Evolutionary conservation across 2,113 vertebrate species (phyloP), one percentile per base, ranked within the genome.

Genomic region (Nothobranchius kuhntae): DNA sequence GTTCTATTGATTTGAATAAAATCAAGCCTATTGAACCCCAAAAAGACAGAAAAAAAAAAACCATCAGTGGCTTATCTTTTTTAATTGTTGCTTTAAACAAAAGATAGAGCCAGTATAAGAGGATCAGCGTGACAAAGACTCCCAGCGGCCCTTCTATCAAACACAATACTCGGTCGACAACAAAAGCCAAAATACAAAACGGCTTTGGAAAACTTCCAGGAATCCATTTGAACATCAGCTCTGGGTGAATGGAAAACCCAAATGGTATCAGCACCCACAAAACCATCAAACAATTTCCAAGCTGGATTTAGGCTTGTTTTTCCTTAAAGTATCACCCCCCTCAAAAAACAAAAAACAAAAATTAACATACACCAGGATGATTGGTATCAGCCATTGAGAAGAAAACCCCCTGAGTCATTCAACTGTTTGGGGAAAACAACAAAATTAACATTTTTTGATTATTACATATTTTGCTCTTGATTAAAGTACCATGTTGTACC

Each of bases 61-160:
- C 78, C 76, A 69, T 68, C 40, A 13, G 21, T 64, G 75, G 84
- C 77, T 87, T 87, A 82, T 87, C 69, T 60, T 73, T 88, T 89
- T 86, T 87, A 89, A 86, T 87, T 90, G 86, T 90, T 83, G 82
- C 80, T 78, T 86, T 73, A 83, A 84, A 89, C 81, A 89, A 86
- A 85, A 66, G 65, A 87, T 53, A 45, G 73, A 81, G 80, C 64
- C 70, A 36, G 46, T 65, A n/a, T 81, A 78, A 86, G 87, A 88
- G 84, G 86, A 90, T 87, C 80, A 87, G 71, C 30, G 71, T 78
- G 82, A 85, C 78, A 85, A 79, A 83, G 71, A 82, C 71, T 84
- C 82, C 83, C 85, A 77, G 79, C 57, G 80, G 83, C 63, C 73
- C 80, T 57, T 66, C 80, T 35, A 76, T 84, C 77, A 68, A 64